Evolutionary conservation across 2,888 invertebrate genomes (phyloP), one percentile per base, ranked within the genome.

Genomic region (Lypha dubia): DNA sequence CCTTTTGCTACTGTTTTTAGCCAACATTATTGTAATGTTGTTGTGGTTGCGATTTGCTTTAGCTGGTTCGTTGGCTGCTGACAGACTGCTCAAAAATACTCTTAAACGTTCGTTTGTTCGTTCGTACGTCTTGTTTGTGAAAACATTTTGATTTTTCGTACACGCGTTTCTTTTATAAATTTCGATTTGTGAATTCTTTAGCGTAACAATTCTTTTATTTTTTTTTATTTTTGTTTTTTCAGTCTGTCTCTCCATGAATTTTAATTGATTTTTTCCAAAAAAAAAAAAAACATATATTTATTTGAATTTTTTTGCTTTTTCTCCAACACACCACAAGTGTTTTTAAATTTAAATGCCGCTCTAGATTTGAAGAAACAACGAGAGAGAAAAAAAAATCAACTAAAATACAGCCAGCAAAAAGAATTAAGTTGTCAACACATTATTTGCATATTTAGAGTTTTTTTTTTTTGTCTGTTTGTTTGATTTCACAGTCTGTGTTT

Each of bases 361-460:
- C 67, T 22, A 68, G 56, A 75, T 79, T 73, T 24, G 41, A 60
- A 68, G 4, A 9, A 9, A n/a, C n/a, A n/a, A n/a, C n/a, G n/a
- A n/a, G n/a, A n/a, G n/a, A n/a, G n/a, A n/a, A n/a, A n/a, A n/a
- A 41, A 51, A 22, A 60, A 51, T 17, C 8, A 51, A 32, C 9
- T 41, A 28, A 68, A 68, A 77, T 41, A 70, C 77, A 71, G 65
- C 73, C 77, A 71, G 65, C 73, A 65, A 38, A 74, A 77, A 74
- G 89, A 91, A 90, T 90, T 91, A 89, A 90, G 90, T 90, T 91
- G 90, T 90, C 91, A 90, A 90, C 90, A 89, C 89, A 89, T 89
- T 89, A 90, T 90, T 90, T 90, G 90, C 90, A 90, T 91, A 89
- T 90, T 89, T 84, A 28, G 71, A 65, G 71, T 49, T 88, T 87